Evolutionary conservation across 2,113 vertebrate species (phyloP).

Genomic region (Mohoua ochrocephala): DNA sequence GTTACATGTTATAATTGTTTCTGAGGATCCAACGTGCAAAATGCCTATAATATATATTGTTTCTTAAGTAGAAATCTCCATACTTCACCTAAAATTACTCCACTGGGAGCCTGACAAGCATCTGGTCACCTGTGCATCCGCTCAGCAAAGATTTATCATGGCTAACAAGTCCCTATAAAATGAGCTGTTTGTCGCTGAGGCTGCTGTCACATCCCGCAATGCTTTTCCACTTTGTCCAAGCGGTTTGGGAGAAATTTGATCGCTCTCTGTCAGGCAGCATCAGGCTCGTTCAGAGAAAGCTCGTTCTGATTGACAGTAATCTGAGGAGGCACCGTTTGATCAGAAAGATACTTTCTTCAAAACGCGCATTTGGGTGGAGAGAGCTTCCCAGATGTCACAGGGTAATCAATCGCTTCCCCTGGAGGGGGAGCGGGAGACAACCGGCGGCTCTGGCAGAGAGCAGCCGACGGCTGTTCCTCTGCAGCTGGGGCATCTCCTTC

Average conservation of each 20-base stretch:
- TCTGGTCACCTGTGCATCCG: background rate
- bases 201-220: background rate
- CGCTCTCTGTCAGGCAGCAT: background rate
- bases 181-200: background rate
- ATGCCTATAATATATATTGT: background rate
- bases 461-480: background rate
- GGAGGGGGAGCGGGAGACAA: background rate
- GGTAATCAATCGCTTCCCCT: background rate
- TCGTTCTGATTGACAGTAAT: background rate
- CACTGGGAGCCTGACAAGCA: background rate
- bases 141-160: background rate
- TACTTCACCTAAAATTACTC: background rate
- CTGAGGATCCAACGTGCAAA: background rate
- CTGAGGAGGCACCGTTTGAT: background rate
- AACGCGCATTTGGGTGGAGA: accelerated
- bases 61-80: background rate
- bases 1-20: background rate
- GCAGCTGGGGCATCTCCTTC: background rate
- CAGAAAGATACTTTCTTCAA: background rate
- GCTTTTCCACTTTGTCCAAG: background rate
- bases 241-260: background rate
- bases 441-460: background rate
- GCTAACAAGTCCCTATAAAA: background rate
- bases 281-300: background rate
- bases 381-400: background rate